These are phyloP conservation scores for Myiotriccus ornatus DNA, from an alignment of 2,797 vertebrate species.

Conservation along the genomic window DNA sequence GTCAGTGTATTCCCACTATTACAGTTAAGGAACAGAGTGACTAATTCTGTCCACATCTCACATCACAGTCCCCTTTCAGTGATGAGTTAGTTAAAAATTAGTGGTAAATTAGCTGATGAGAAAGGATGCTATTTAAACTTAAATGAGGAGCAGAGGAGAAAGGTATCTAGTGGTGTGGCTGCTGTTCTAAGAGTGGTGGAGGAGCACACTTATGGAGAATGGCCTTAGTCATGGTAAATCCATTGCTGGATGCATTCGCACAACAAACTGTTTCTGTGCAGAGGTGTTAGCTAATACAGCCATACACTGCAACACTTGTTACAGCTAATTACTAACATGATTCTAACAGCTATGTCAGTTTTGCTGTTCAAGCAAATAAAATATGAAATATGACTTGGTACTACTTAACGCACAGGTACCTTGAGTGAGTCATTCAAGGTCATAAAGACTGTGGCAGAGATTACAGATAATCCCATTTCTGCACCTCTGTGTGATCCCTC, in stretches of 20 bases:
- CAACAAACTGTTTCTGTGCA: background rate
- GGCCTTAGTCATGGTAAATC: background rate
- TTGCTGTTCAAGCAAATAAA: background rate
- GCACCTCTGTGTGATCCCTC: background rate
- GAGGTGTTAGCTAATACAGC: background rate
- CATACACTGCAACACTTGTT: background rate
- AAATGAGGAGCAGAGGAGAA: background rate
- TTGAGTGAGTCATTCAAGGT: background rate
- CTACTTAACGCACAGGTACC: background rate
- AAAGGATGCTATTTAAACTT: background rate
- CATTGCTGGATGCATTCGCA: background rate
- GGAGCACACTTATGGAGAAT: accelerated
- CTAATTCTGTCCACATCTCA: background rate
- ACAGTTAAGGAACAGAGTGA: background rate
- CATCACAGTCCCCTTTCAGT: background rate
- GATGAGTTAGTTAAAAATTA: background rate
- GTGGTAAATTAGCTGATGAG: background rate
- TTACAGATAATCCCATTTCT: background rate
- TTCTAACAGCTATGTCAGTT: background rate
- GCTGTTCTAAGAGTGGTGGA: background rate
- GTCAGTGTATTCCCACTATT: background rate
- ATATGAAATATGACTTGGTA: background rate
- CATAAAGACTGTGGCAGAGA: background rate
- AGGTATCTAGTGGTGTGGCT: background rate
- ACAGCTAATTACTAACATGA: background rate